Evolutionary conservation across 2,113 vertebrate species (phyloP), one percentile per base, ranked within the genome.

Genomic region (Candoia aspera): DNA sequence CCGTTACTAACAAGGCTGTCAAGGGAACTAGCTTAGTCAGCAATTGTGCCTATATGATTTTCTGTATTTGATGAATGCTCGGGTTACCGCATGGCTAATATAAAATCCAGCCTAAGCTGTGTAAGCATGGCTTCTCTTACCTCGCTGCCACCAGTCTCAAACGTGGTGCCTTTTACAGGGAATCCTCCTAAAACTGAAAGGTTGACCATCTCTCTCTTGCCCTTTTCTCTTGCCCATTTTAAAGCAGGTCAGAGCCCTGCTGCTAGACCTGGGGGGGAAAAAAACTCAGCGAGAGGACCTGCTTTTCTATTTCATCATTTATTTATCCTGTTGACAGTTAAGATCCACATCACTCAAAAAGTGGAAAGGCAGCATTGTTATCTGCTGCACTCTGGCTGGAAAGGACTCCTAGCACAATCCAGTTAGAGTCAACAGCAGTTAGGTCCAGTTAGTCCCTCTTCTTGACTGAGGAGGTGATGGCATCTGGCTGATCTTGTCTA

Each of bases 11-110:
- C 95, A 95, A 90, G 0, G 0, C 95, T 96, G 93, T 95, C 95
- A 94, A 95, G 92, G 3, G 85, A 94, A 86, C 26, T 9, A 95
- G 96, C 97, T 96, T 92, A 97, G 96, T 97, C 97, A 98, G 96
- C 96, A 86, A 24, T 86, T 96, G 93, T 57, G 92, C 95, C 95
- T 95, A 84, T 92, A 1, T 89, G 95, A 96, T 96, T 96, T 94
- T 93, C 96, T 95, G 92, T 94, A 95, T 95, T 95, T 49, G 85
- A 93, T 93, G 93, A 97, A 96, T 54, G 95, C 96, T 97, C 90
- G 92, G 94, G 95, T 95, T 97, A 93, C 95, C 95, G 93, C 94
- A 73, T 94, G 23, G 89, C 92, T 96, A 96, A 97, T 92, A 93
- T 86, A 95, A 94, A 94, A 94, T 53, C 84, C 92, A 87, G 87